Evolutionary conservation across 1,140 invertebrate species (phyloP).

Genomic region (Drosophila kurseongensis): DNA sequence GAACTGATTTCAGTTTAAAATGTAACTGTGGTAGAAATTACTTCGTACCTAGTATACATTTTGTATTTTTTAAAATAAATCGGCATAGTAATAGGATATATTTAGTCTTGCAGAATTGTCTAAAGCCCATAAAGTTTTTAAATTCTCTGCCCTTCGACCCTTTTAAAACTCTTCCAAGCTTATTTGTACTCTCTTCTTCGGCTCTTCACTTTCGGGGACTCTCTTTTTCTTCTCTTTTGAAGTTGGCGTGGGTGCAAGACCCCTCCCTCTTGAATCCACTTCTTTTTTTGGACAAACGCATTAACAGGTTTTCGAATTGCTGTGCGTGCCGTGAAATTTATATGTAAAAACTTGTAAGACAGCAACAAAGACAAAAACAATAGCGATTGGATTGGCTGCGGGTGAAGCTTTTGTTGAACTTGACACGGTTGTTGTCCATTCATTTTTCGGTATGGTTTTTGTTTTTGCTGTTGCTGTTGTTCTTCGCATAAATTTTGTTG

Average conservation of each 20-base stretch:
- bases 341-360: constrained; percentile 62
- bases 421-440: constrained; percentile 71
- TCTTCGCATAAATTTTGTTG: constrained; percentile 51
- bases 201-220: background rate
- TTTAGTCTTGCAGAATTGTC: no score
- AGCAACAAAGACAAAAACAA: constrained; percentile 43
- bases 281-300: constrained; percentile 59
- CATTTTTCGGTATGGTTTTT: constrained; percentile 31
- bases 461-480: constrained; percentile 54
- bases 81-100: no score
- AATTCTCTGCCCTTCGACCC: background rate
- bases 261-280: constrained; percentile 16
- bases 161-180: background rate
- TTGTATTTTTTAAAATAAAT: no score
- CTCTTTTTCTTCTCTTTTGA: constrained; percentile 27
- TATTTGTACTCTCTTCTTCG: background rate
- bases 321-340: constrained; percentile 72
- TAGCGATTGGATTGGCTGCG: constrained; percentile 53
- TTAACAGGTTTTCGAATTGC: constrained; percentile 65
- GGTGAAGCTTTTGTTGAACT: constrained; percentile 79
- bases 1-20: no score
- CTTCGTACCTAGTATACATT: no score
- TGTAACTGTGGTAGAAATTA: no score
- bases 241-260: constrained; percentile 67
- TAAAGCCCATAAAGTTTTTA: background rate